Evolutionary conservation across 2,113 vertebrate genomes (phyloP), one percentile per base, ranked within the genome.

Genomic region (Alouatta palliata): DNA sequence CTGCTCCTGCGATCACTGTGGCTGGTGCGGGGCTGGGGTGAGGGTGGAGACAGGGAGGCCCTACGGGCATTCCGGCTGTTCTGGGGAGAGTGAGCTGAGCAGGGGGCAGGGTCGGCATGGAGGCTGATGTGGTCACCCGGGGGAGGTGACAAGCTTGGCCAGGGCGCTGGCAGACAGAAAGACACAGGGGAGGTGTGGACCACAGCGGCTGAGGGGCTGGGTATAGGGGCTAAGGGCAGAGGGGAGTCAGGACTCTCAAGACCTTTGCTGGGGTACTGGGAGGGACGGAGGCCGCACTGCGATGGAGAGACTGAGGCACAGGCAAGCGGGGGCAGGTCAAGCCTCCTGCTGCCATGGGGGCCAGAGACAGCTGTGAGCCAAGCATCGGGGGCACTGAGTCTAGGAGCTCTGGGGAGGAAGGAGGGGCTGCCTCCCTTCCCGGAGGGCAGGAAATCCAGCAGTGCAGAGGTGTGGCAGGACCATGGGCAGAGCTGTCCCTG

Each of bases 321-420:
- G 25, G 14, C 37, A 23, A 25, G 7, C 10, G 2, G 37, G 73
- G 75, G 37, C 58, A 32, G 7, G 10, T 30, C 23, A 0, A 37
- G 6, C 8, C 21, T 10, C 70, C 10, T 17, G 43, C 8, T 35
- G 64, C 25, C 6, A 6, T 0, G 5, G 8, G 2, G 37, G n/a
- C 10, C 47, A 45, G 54, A 45, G 23, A 76, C 16, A 4, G 6
- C 6, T 23, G 5, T 1, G 61, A 14, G 56, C 37, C 45, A 23
- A 25, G 61, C 17, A 0, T 52, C 30, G 64, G 32, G 52, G 84
- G 23, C 32, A 25, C 17, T 2, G 32, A 54, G 61, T 43, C 49
- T 40, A 16, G 12, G 32, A 86, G 49, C 81, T 37, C 87, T 49
- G 52, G 47, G 61, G 58, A 56, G 17, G 56, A 14, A 16, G 8